These are phyloP conservation scores for Indicator maculatus DNA, from an alignment of 2,113 vertebrate genomes.

Conservation along the genomic window DNA sequence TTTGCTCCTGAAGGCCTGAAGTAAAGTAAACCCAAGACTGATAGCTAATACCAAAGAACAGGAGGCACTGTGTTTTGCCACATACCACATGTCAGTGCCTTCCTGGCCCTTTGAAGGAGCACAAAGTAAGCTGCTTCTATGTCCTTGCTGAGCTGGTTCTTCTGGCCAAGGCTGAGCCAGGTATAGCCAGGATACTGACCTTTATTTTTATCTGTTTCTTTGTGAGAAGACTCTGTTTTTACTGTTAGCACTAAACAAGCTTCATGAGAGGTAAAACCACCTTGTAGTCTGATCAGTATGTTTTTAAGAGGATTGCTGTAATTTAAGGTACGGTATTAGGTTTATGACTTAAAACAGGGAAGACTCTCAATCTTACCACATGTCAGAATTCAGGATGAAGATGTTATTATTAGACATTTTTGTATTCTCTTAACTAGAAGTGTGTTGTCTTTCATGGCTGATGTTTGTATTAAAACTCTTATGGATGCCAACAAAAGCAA, in stretches of 20 bases:
- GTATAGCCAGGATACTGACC: background rate
- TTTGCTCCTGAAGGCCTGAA: background rate
- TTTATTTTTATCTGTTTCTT: constrained; percentile 1
- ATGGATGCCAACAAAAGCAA: constrained; percentile 26
- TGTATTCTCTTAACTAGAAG: background rate
- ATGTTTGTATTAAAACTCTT: constrained; percentile 31
- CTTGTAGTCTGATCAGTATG: background rate
- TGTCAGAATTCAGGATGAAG: background rate
- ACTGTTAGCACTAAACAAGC: background rate
- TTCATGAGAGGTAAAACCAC: background rate
- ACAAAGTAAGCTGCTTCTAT: background rate
- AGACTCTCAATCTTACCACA: background rate
- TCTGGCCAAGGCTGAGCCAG: background rate
- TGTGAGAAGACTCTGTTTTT: background rate
- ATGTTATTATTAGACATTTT: constrained; percentile 8
- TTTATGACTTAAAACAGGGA: background rate
- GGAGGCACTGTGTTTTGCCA: background rate
- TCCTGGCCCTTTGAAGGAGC: background rate
- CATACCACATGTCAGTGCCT: background rate
- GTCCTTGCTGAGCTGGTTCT: background rate
- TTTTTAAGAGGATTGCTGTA: background rate
- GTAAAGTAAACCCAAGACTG: background rate
- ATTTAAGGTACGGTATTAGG: background rate
- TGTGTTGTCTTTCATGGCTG: background rate
- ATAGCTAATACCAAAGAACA: background rate